Evolutionary conservation across 2,888 invertebrate species (phyloP).

Genomic region (Cheilosia scutellata): DNA sequence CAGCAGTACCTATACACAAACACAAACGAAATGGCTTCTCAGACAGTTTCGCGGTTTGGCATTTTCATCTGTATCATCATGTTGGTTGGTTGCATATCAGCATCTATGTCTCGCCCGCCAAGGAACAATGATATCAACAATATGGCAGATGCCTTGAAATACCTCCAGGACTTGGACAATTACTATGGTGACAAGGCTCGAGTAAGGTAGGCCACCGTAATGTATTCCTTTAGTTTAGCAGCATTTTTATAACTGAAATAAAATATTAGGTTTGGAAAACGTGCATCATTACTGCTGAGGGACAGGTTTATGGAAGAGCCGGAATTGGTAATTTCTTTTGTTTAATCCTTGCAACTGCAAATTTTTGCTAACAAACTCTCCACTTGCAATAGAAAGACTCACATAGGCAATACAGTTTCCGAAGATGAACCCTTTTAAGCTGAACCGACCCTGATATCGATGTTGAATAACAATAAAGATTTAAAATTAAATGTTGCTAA

Average conservation of each 20-base stretch:
- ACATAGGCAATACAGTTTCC: constrained; percentile 76
- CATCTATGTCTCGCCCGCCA: constrained; percentile 82
- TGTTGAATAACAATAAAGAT: constrained; percentile 18
- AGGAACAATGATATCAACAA: constrained; percentile 85
- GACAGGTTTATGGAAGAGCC: constrained; percentile 79
- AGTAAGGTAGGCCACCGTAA: constrained; percentile 85
- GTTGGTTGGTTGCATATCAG: constrained; percentile 76
- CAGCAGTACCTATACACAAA: constrained; percentile 8
- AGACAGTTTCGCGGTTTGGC: constrained; percentile 64
- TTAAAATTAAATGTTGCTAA: constrained; percentile 57
- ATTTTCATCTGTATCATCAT: constrained; percentile 75
- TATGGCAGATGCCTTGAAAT: constrained; percentile 88
- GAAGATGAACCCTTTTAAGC: constrained; percentile 78
- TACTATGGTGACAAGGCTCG: constrained; percentile 88
- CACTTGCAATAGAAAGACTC: constrained; percentile 77
- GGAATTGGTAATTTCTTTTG: constrained; percentile 77
- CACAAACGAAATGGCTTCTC: constrained; percentile 57
- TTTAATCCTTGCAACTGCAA: neutral
- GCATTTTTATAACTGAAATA: neutral
- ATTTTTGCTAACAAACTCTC: constrained; percentile 10
- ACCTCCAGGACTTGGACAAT: constrained; percentile 88
- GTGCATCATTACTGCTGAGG: constrained; percentile 79
- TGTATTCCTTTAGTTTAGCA: neutral
- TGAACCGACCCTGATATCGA: constrained; percentile 53
- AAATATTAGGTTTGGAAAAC: constrained; percentile 81